Evolutionary conservation across 2,797 vertebrate genomes (phyloP).

Genomic region (Malacoraja senta): DNA sequence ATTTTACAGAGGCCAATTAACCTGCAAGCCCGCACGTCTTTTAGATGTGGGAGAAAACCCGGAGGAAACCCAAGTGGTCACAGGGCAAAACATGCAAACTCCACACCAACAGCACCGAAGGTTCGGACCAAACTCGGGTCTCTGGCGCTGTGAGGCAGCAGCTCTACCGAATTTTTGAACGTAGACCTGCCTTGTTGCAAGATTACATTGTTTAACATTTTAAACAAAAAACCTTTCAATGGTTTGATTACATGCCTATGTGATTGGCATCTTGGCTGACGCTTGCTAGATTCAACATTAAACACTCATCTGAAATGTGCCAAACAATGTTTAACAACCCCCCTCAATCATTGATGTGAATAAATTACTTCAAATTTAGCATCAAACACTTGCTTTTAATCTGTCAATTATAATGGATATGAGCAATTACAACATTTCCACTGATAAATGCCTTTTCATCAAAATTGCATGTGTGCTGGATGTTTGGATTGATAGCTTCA

Average conservation of each 20-base stretch:
- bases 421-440: neutral
- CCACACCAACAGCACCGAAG: too few species aligned
- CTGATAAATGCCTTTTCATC: neutral
- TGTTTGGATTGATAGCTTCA: neutral
- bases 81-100: too few species aligned
- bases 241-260: neutral
- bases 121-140: too few species aligned
- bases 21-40: too few species aligned
- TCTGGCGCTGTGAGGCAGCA: too few species aligned
- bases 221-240: neutral
- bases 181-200: neutral
- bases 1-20: too few species aligned
- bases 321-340: neutral
- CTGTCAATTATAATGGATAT: neutral
- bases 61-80: too few species aligned
- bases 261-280: slow-evolving; percentile 9
- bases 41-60: too few species aligned
- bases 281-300: neutral
- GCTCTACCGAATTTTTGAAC: neutral
- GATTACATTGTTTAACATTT: neutral
- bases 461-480: neutral
- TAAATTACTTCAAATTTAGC: neutral
- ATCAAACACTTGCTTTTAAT: slow-evolving; percentile 19
- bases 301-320: neutral
- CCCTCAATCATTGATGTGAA: slow-evolving; percentile 16